A percentile compares a stretch with the other conserved stretches of the same genome.
Conservation (phyloP, 1,140 invertebrate genomes). For the Musca domestica region DNA sequence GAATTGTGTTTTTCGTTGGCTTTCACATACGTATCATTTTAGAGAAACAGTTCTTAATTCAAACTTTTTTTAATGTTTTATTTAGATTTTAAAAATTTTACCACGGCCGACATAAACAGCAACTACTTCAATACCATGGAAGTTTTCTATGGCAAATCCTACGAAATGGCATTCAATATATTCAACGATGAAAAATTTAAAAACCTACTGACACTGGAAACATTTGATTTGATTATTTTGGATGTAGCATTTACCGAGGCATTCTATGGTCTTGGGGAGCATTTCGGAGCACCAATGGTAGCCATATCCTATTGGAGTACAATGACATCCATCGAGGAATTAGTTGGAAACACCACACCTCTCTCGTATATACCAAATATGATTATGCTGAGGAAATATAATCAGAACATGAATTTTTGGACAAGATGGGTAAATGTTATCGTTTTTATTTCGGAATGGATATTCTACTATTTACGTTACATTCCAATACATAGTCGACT, state of each 20-base stretch:
- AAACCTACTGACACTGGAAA: constrained; percentile 27
- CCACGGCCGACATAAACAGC: neutral
- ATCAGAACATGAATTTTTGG: neutral
- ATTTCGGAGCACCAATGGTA: constrained; percentile 45
- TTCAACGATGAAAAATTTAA: constrained; percentile 16
- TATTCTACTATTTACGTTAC: neutral
- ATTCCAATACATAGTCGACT: neutral
- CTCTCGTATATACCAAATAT: constrained; percentile 48
- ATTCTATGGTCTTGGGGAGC: constrained; percentile 41
- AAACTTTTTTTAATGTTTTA: neutral
- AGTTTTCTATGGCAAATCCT: neutral
- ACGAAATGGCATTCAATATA: constrained; percentile 27
- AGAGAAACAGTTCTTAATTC: neutral
- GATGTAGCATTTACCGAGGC: constrained; percentile 46
- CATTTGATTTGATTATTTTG: constrained; percentile 45
- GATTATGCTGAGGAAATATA: constrained; percentile 33
- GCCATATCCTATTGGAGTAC: constrained; percentile 44
- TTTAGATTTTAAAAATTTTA: neutral
- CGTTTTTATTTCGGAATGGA: neutral
- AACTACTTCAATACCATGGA: constrained; percentile 21
- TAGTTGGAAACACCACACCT: constrained; percentile 45
- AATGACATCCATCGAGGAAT: constrained; percentile 40
- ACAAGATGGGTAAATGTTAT: neutral
- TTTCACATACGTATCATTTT: too few relatives aligned
- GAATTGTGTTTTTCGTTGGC: too few relatives aligned